These are phyloP conservation scores for Barbus barbus DNA, from an alignment of 2,113 vertebrate species.

Conservation along the genomic window DNA sequence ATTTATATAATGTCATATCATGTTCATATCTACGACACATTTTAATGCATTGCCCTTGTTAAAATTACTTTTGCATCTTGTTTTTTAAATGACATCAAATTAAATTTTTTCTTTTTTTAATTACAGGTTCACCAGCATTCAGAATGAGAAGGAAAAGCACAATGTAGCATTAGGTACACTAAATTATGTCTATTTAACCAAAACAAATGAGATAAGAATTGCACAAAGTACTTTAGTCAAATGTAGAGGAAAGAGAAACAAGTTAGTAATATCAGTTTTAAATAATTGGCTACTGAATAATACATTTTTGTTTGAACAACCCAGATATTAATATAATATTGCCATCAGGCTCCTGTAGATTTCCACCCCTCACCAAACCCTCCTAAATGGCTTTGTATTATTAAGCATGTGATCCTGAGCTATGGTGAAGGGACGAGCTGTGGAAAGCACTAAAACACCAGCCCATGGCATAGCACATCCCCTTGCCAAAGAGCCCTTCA, in stretches of 20 bases:
- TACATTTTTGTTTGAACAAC: background rate
- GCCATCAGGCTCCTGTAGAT: background rate
- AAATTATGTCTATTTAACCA: background rate
- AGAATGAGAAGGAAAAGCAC: background rate
- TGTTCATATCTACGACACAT: too few relatives aligned
- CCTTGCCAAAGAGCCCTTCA: constrained; percentile 74
- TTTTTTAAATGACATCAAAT: too few relatives aligned
- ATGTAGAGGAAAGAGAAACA: background rate
- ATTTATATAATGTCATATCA: too few relatives aligned
- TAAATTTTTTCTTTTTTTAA: too few relatives aligned
- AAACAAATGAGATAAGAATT: background rate
- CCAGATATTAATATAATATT: background rate
- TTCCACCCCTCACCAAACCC: background rate
- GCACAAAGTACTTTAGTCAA: background rate
- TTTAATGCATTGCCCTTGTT: too few relatives aligned
- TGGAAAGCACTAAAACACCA: constrained; percentile 66
- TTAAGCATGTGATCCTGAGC: constrained; percentile 69
- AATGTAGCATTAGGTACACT: too few relatives aligned
- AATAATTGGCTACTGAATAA: background rate
- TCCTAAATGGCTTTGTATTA: constrained; percentile 41
- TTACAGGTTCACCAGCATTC: background rate
- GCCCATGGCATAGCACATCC: constrained; percentile 67
- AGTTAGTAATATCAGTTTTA: background rate
- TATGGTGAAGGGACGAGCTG: constrained; percentile 70
- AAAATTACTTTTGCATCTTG: too few relatives aligned